Evolutionary conservation across 2,797 vertebrate species (phyloP).

Genomic region (Serranus cabrilla): DNA sequence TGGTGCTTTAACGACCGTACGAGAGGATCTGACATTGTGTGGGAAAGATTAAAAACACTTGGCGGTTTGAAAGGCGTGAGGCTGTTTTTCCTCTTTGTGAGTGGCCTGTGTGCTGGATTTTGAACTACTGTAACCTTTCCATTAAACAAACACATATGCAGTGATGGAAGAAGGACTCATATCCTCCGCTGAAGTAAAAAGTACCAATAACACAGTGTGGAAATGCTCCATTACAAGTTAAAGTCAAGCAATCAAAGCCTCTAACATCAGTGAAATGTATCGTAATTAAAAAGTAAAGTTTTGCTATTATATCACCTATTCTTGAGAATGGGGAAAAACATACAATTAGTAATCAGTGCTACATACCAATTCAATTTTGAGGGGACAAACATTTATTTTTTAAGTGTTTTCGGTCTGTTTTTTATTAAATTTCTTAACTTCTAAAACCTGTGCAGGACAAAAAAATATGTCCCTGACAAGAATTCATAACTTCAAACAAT

Average conservation of each 20-base stretch:
- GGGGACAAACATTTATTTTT: no score
- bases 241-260: neutral
- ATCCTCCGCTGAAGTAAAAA: neutral
- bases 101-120: conserved; percentile 24
- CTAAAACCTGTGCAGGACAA: no score
- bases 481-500: no score
- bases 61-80: conserved; percentile 33
- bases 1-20: conserved; percentile 30
- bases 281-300: neutral
- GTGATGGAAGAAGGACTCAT: neutral
- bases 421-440: no score
- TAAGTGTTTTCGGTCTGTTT: no score
- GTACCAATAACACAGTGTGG: neutral
- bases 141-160: conserved; percentile 29
- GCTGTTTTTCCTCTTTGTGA: conserved; percentile 4
- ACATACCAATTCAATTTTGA: no score
- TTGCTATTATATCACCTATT: no score
- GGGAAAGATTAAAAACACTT: conserved; percentile 56
- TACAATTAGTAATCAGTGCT: no score
- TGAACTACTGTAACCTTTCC: conserved; percentile 31
- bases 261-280: neutral
- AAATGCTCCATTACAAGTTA: neutral
- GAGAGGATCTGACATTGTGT: conserved; percentile 47
- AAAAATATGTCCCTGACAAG: no score
- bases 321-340: no score